Evolutionary conservation across 2,888 invertebrate species (phyloP).

Genomic region (Bombylius discolor): DNA sequence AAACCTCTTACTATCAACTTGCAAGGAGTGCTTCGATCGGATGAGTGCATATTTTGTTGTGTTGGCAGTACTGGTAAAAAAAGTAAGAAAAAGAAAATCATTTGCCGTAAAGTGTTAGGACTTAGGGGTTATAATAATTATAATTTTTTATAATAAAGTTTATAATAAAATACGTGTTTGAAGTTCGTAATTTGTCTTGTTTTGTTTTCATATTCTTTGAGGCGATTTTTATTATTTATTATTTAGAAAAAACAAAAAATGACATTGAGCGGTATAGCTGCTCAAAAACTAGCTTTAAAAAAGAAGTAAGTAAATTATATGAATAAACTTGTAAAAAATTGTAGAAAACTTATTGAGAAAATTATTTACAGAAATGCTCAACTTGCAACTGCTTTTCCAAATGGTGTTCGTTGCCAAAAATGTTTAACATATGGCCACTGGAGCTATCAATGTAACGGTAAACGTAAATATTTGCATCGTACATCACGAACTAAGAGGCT

Average conservation of each 20-base stretch:
- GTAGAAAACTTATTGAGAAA: neutral
- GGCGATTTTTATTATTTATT: too few species aligned
- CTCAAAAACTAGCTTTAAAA: slow-evolving; percentile 31
- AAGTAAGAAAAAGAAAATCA: too few species aligned
- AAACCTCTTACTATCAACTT: too few species aligned
- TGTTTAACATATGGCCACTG: slow-evolving; percentile 87
- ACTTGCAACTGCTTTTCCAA: slow-evolving; percentile 52
- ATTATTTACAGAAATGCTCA: slow-evolving; percentile 41
- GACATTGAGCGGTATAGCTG: slow-evolving; percentile 22
- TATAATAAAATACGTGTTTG: too few species aligned
- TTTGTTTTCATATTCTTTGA: too few species aligned
- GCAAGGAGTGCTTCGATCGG: too few species aligned
- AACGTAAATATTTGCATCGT: slow-evolving; percentile 74
- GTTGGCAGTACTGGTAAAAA: too few species aligned
- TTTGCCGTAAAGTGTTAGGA: too few species aligned
- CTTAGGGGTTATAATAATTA: too few species aligned
- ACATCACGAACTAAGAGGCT: slow-evolving; percentile 70
- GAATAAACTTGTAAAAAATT: slow-evolving; percentile 3
- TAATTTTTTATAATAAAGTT: too few species aligned
- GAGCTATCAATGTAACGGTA: slow-evolving; percentile 87
- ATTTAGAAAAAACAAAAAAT: neutral
- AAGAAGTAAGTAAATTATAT: slow-evolving; percentile 22
- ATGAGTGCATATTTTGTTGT: too few species aligned
- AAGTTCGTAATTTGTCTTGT: too few species aligned
- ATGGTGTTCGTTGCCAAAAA: slow-evolving; percentile 78